These are phyloP conservation scores for Axis porcinus DNA, from an alignment of 2,113 vertebrate genomes.

Conservation along the genomic window DNA sequence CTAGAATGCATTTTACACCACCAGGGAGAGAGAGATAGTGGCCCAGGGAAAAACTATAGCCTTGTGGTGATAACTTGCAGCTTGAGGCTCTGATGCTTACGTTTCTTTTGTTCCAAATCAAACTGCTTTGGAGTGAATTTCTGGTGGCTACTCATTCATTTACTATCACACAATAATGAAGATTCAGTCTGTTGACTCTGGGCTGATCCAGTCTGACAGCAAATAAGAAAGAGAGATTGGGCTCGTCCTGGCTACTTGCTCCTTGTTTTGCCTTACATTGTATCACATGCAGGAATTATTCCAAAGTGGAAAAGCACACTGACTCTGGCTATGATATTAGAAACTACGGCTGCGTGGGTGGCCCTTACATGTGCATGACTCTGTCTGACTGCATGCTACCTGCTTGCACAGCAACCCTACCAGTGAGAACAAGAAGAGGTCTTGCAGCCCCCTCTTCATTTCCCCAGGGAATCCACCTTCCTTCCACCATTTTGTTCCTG, in stretches of 20 bases:
- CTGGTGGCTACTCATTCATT: neutral
- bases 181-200: neutral
- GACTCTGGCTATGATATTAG: neutral
- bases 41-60: neutral
- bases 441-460: neutral
- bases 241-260: neutral
- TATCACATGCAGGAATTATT: neutral
- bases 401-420: neutral
- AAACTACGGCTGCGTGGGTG: rapidly evolving
- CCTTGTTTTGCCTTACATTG: neutral
- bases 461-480: neutral
- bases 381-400: neutral
- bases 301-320: neutral
- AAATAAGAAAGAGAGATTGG: neutral
- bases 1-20: neutral
- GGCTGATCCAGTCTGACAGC: neutral
- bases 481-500: neutral
- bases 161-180: neutral
- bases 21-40: neutral
- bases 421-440: neutral
- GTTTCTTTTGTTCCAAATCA: neutral
- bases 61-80: neutral
- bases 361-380: rapidly evolving
- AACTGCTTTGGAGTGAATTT: neutral
- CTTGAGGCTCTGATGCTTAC: neutral